Evolutionary conservation across 2,888 invertebrate genomes (phyloP), one percentile per base, ranked within the genome.

Genomic region (Polia nebulosa): DNA sequence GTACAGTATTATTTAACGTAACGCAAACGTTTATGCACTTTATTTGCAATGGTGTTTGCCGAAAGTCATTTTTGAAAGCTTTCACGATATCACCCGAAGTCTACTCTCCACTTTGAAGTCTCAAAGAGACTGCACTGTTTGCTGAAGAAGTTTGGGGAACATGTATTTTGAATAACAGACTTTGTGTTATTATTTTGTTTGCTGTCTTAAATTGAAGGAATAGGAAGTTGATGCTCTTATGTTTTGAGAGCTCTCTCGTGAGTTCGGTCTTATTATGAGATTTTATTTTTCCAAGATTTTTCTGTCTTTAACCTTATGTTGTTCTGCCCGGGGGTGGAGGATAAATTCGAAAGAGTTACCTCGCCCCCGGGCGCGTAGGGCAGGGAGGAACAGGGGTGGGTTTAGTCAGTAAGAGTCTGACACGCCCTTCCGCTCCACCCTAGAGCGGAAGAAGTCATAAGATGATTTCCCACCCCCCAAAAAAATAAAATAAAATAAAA

Each of bases 81-180:
- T 65, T 72, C 64, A 70, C 57, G 45, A 32, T 71, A 76, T 76
- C 71, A 69, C 45, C 39, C 8, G 22, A 69, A 73, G 63, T 65
- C 63, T 67, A 41, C 79, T 80, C 61, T 78, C 62, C 36, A 74
- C 62, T 69, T 58, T 17, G 61, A 63, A 62, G 61, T 63, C 60
- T 65, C 69, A 73, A 68, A 72, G 81, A 71, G 69, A 73, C 65
- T 75, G 72, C 64, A 34, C 9, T 74, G 56, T 72, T 72, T 68
- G 36, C 59, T 15, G 5, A 41, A 36, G 32, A 27, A 73, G 39
- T 81, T 76, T 61, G 53, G 59, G 60, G 11, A 34, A 55, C 34
- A 47, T 57, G 29, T 67, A 47, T 56, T 74, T 74, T 58, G 67
- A 64, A 78, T 74, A 71, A 58, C n/a, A 32, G 20, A 55, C 29